Percentiles rank a stretch among this genome's conserved stretches.
Evolutionary conservation across 2,113 vertebrate species (phyloP).

Genomic region (Oncorhynchus masou): DNA sequence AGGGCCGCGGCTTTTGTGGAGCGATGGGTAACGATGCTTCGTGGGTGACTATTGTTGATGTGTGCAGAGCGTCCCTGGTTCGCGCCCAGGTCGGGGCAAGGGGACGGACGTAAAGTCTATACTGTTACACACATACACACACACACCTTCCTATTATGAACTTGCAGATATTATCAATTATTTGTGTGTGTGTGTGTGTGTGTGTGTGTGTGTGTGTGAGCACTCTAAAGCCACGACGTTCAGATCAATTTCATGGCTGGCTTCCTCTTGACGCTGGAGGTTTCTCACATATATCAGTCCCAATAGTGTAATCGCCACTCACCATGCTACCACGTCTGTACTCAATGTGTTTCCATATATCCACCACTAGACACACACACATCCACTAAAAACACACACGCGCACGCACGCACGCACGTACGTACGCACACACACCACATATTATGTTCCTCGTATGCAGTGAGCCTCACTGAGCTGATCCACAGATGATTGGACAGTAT

Average conservation of each 20-base stretch:
- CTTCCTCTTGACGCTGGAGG: slow-evolving; percentile 29
- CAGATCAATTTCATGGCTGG: slow-evolving; percentile 44
- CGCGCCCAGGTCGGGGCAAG: no score
- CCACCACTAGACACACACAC: not conserved
- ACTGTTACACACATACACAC: no score
- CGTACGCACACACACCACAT: not conserved
- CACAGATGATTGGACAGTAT: slow-evolving; percentile 10
- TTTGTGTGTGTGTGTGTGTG: not conserved
- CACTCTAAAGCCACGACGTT: slow-evolving; percentile 8
- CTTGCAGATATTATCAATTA: no score
- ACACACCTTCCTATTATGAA: no score
- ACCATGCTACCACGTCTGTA: not conserved
- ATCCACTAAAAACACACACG: not conserved
- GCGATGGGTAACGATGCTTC: no score
- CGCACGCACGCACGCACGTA: not conserved
- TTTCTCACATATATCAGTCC: slow-evolving; percentile 32
- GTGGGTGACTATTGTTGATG: no score
- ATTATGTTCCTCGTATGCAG: not conserved
- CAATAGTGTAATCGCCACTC: slow-evolving; percentile 20
- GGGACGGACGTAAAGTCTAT: no score
- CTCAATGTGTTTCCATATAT: not conserved
- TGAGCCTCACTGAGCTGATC: slow-evolving; percentile 18
- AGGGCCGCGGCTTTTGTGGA: no score
- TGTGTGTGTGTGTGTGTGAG: slow-evolving; percentile 4
- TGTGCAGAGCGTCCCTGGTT: no score